Conservation (phyloP, 2,113 vertebrate species). For the Urocitellus parryii region DNA sequence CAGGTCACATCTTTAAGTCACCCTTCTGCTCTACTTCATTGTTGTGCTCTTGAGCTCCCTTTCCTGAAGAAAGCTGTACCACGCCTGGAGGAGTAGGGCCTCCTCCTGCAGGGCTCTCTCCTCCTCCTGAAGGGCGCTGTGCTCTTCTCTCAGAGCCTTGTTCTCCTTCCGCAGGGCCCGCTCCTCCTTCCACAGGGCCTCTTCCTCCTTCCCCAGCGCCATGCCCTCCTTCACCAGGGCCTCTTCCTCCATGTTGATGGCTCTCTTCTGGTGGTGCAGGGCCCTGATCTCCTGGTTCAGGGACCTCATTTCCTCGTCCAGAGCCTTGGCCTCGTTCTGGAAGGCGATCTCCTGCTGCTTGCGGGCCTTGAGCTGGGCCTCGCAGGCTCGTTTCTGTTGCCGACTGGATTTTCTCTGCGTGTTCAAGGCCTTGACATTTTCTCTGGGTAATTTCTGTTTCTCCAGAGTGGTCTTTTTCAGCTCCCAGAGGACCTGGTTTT, state of each 20-base stretch:
- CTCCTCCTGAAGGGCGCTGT: constrained; percentile 51
- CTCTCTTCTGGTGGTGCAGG: constrained; percentile 62
- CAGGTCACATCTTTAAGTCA: background rate
- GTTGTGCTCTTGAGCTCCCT: background rate
- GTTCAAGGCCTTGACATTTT: constrained; percentile 44
- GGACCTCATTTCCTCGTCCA: constrained; percentile 63
- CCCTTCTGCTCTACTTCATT: background rate
- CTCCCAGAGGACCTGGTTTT: constrained; percentile 52
- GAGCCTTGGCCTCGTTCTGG: constrained; percentile 61
- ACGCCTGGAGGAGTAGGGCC: background rate
- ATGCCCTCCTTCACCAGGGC: background rate
- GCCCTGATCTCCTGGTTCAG: constrained; percentile 62
- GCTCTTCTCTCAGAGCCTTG: constrained; percentile 60
- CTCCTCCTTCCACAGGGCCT: constrained; percentile 56
- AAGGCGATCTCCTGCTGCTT: constrained; percentile 62
- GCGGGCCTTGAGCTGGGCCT: constrained; percentile 65
- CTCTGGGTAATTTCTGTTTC: background rate
- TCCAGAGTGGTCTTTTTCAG: constrained; percentile 39
- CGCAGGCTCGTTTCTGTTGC: constrained; percentile 63
- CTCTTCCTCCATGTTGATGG: constrained; percentile 14
- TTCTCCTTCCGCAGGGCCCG: constrained; percentile 51
- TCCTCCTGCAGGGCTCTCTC: constrained; percentile 35
- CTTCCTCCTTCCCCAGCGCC: constrained; percentile 21
- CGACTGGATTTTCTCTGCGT: constrained; percentile 33
- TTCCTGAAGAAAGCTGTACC: constrained; percentile 47